These are phyloP conservation scores for Rallus limicola DNA, from an alignment of 2,113 vertebrate genomes.

Conservation along the genomic window DNA sequence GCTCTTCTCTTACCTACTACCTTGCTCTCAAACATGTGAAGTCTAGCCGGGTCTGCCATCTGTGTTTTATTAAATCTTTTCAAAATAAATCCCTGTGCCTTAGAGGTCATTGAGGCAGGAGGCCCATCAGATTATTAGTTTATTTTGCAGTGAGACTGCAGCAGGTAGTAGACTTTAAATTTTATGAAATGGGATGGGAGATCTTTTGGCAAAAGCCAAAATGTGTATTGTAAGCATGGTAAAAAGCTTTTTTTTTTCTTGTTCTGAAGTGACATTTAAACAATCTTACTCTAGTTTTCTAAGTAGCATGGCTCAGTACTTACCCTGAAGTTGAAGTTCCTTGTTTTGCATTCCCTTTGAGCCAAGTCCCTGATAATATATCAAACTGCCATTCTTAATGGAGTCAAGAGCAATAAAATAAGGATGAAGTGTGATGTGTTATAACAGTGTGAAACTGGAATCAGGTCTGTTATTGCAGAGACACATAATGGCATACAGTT, in stretches of 20 bases:
- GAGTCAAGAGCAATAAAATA: constrained; percentile 36
- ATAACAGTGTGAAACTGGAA: constrained; percentile 25
- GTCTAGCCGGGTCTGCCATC: neutral
- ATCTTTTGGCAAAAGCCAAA: neutral
- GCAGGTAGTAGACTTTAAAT: neutral
- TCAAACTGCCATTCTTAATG: constrained; percentile 9
- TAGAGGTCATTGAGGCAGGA: accelerated
- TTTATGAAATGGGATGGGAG: neutral
- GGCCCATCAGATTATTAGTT: neutral
- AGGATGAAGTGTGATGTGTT: neutral
- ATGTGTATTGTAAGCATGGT: neutral
- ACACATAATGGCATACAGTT: constrained; percentile 32
- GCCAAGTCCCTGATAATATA: neutral
- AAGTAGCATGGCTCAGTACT: neutral
- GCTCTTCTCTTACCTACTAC: neutral
- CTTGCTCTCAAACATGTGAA: neutral
- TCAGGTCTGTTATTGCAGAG: neutral
- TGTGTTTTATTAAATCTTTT: neutral
- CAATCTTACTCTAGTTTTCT: neutral
- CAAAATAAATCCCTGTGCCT: neutral
- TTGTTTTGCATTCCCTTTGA: constrained; percentile 23
- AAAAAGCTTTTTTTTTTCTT: neutral
- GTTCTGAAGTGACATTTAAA: neutral
- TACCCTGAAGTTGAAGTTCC: neutral
- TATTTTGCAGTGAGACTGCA: neutral